Evolutionary conservation across 2,888 invertebrate species (phyloP), one percentile per base, ranked within the genome.

Genomic region (Drosophila limbata): DNA sequence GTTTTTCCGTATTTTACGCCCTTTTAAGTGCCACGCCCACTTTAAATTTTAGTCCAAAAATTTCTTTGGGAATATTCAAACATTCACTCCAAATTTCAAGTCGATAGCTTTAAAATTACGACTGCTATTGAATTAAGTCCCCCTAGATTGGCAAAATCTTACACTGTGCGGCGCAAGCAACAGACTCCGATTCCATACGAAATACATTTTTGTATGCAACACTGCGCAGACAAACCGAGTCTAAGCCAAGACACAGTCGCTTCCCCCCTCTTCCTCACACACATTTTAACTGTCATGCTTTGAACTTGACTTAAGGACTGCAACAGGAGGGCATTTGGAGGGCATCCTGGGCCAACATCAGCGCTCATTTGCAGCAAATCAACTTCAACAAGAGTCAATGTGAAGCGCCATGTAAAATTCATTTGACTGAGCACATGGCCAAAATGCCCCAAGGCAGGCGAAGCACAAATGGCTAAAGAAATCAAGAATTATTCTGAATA

Each of bases 361-460:
- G 67, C 61, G 67, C 68, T 81, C 81, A 81, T 84, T 81, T 84
- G 72, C 75, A 81, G 81, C 87, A 88, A 88, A 88, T 88, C 85
- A 80, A 77, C 73, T 73, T 73, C 78, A 59, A 73, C 59, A 69
- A 64, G 62, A 79, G 77, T 81, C 73, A 70, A 79, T 79, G 73
- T 59, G 69, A 66, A 81, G 74, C 59, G 79, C 69, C 81, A 87
- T 84, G 79, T 73, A 73, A 84, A 87, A 89, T 85, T 87, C 84
- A 85, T 87, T 79, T 62, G 69, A 73, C 84, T 84, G 73, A 77
- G 64, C 84, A 77, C 68, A 70, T 62, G 77, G 68, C 69, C 35
- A 45, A 50, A 64, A 48, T 53, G 60, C 56, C 56, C 21, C 39
- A 19, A 45, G 19, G 35, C 45, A 13, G 45, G 8, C 37, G 39